Conservation (phyloP, 1,140 invertebrate species). For the Teleogryllus occipitalis region DNA sequence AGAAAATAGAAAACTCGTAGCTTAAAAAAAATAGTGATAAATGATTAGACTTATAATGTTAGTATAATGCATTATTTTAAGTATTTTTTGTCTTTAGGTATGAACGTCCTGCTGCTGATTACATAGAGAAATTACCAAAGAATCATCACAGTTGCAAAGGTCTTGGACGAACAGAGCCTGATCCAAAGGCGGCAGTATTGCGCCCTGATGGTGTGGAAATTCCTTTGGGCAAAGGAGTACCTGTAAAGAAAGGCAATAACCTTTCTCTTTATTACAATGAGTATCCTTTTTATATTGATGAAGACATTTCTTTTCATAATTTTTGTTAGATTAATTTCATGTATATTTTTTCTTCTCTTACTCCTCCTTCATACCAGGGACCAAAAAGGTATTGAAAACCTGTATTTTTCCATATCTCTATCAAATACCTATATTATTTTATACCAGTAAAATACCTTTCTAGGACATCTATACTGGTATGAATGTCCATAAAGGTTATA, state of each 20-base stretch:
- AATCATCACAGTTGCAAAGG: conserved; percentile 76
- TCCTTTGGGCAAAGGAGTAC: conserved; percentile 58
- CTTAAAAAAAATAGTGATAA: background rate
- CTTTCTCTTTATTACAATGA: conserved; percentile 74
- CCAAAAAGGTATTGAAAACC: too few relatives aligned
- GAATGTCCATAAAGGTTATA: too few relatives aligned
- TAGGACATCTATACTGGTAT: too few relatives aligned
- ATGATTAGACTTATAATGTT: background rate
- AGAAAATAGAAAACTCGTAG: background rate
- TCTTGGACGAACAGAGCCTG: conserved; percentile 63
- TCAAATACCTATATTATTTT: too few relatives aligned
- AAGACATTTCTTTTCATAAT: background rate
- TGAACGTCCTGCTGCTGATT: conserved; percentile 58
- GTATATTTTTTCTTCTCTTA: background rate
- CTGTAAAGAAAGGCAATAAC: conserved; percentile 32
- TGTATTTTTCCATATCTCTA: too few relatives aligned
- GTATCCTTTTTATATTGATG: conserved; percentile 47
- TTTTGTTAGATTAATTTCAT: background rate
- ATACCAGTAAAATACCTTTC: too few relatives aligned
- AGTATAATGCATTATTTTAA: background rate
- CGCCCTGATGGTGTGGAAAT: conserved; percentile 58
- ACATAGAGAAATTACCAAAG: conserved; percentile 66
- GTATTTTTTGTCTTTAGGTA: conserved; percentile 41
- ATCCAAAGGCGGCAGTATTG: conserved; percentile 41
- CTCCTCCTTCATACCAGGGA: background rate